A percentile compares a stretch with the other conserved stretches of the same genome.
These are phyloP conservation scores for Brachypodius melanocephalos DNA, from an alignment of 2,113 vertebrate genomes.

Conservation along the genomic window DNA sequence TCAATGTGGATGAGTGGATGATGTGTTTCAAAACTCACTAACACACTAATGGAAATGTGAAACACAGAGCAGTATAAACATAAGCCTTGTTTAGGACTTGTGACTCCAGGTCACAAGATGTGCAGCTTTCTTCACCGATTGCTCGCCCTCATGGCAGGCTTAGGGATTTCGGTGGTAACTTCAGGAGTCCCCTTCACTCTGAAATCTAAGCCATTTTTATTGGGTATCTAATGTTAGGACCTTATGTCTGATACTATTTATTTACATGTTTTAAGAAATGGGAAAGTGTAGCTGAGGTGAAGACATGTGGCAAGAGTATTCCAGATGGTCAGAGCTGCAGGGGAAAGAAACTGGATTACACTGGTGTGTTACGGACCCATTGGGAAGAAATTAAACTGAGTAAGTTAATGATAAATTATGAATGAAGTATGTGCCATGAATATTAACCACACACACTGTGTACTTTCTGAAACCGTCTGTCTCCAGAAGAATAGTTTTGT, in stretches of 20 bases:
- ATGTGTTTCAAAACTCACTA: not conserved
- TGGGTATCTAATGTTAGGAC: not conserved
- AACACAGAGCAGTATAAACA: not conserved
- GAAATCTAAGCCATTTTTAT: not conserved
- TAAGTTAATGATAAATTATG: conserved; percentile 57
- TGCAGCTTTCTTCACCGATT: not conserved
- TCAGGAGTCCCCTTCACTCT: not conserved
- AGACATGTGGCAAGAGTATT: conserved; percentile 15
- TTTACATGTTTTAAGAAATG: conserved; percentile 19
- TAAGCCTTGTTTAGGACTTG: not conserved
- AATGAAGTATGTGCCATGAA: conserved; percentile 41
- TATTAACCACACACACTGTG: conserved; percentile 46
- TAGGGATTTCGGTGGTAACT: not conserved
- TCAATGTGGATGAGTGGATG: accelerated
- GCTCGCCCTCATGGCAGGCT: accelerated
- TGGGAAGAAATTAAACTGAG: conserved; percentile 51
- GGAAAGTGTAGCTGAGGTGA: conserved; percentile 42
- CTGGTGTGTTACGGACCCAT: not conserved
- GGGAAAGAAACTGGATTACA: conserved; percentile 31
- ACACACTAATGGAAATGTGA: not conserved
- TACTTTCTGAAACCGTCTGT: conserved; percentile 7
- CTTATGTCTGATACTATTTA: not conserved
- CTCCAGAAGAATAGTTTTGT: conserved; percentile 13
- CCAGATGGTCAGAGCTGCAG: conserved; percentile 31
- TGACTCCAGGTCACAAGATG: not conserved